Evolutionary conservation across 2,797 vertebrate genomes (phyloP).

Genomic region (Channallabes apus): DNA sequence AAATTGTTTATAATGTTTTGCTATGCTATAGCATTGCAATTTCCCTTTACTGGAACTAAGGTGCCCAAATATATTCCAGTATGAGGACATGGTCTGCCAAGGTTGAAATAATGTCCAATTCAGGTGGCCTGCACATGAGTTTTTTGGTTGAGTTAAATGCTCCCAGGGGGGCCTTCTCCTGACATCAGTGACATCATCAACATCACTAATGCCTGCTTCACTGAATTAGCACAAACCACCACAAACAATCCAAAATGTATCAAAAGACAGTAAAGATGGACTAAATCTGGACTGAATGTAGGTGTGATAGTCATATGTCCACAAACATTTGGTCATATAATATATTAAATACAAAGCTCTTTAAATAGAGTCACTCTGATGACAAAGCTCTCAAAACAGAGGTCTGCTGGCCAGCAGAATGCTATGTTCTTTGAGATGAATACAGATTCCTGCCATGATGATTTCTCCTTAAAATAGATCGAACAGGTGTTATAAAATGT

Average conservation of each 20-base stretch:
- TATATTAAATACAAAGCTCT: neutral
- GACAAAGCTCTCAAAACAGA: neutral
- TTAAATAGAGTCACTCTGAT: neutral
- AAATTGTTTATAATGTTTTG: neutral
- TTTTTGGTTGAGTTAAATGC: neutral
- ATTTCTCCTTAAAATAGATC: slow-evolving; percentile 3
- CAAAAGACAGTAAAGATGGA: neutral
- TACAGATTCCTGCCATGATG: slow-evolving; percentile 21
- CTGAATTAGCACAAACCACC: neutral
- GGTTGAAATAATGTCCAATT: neutral
- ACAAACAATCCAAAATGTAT: neutral
- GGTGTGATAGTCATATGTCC: neutral
- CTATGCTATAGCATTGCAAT: neutral
- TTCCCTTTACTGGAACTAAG: neutral
- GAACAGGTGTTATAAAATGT: slow-evolving; percentile 26
- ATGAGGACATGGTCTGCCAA: neutral
- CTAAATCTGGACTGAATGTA: neutral
- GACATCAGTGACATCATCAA: neutral
- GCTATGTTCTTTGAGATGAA: slow-evolving; percentile 21
- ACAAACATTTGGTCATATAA: neutral
- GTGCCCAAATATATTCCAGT: neutral
- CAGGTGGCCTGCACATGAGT: neutral
- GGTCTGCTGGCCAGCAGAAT: neutral
- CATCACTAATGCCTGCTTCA: neutral
- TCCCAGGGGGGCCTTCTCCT: neutral